Conservation (phyloP, 2,888 invertebrate species). For the Capitulum mitella region DNA sequence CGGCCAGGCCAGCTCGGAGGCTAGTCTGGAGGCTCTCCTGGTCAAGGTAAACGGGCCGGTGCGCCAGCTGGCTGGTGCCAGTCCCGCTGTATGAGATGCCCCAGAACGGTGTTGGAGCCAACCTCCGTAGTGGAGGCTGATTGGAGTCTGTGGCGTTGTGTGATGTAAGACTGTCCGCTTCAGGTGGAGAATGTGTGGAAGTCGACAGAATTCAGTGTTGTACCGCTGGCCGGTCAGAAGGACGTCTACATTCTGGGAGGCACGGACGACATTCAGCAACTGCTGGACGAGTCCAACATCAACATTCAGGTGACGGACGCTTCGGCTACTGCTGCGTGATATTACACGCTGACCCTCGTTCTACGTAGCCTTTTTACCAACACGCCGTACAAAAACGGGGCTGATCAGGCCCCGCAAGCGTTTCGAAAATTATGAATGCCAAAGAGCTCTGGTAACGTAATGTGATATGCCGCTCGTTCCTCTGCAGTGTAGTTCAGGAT, state of each 20-base stretch:
- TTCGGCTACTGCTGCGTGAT: too few relatives aligned
- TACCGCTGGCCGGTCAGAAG: conserved; percentile 6
- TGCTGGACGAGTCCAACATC: conserved; percentile 14
- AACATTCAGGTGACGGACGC: conserved; percentile 16
- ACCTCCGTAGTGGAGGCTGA: too few relatives aligned
- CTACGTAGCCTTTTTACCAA: too few relatives aligned
- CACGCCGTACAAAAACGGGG: neutral
- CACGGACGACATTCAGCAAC: conserved; percentile 6
- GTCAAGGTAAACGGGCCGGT: too few relatives aligned
- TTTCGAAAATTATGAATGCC: neutral
- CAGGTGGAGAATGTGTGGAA: conserved; percentile 55
- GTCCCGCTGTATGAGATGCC: too few relatives aligned
- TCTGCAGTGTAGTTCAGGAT: too few relatives aligned
- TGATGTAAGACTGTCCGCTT: conserved; percentile 24
- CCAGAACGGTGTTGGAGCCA: too few relatives aligned
- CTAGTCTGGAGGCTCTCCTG: conserved; percentile 7
- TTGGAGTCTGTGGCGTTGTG: too few relatives aligned
- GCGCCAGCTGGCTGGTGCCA: too few relatives aligned
- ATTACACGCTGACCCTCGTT: too few relatives aligned
- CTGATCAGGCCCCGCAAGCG: neutral
- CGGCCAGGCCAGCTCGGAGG: conserved; percentile 15
- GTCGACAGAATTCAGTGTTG: neutral
- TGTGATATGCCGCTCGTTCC: too few relatives aligned
- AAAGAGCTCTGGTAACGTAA: too few relatives aligned
- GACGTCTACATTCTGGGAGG: conserved; percentile 6